Evolutionary conservation across 2,888 invertebrate species (phyloP), one percentile per base, ranked within the genome.

Genomic region (Alitta virens): DNA sequence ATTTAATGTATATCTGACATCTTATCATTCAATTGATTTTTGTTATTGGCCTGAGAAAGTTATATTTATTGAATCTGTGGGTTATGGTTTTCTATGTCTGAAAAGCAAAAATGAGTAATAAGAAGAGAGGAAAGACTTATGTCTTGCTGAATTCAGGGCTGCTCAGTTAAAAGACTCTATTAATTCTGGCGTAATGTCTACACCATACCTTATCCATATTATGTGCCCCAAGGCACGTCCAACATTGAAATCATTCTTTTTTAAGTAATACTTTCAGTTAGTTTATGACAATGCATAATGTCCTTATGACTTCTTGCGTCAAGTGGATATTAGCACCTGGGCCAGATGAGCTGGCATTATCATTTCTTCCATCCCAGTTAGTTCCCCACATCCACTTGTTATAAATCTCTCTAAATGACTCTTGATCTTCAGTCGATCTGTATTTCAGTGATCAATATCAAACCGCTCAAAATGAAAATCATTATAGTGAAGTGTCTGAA

Each of bases 191-290:
- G 70, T 68, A 24, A 71, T 64, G 53, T 71, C 71, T 1, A 68
- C 51, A 0, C 71, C 69, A 9, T 68, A 33, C 38, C 60, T 60
- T 68, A 71, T 71, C 71, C 71, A 71, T 14, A 54, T 62, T 66
- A 71, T 65, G 54, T 71, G 69, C 14, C 71, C 53, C 71, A 71
- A 2, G 69, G 64, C 25, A 69, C 61, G 55, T 70, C 70, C 12
- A 70, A 42, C 5, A 70, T 42, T 1, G 51, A 26, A 2, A 70
- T 53, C n/a, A 27, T 1, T 52, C 21, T 38, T 61, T 57, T 7
- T 61, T 56, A 12, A 40, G 51, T 5, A 9, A 14, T 2, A 9
- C 2, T 46, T 67, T 67, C 16, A 70, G 9, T 16, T 58, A 24
- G 42, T 59, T 55, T 16, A 70, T 63, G 18, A 67, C 12, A 9